Conservation (phyloP, 2,888 invertebrate genomes). For the Conus canariensis region DNA sequence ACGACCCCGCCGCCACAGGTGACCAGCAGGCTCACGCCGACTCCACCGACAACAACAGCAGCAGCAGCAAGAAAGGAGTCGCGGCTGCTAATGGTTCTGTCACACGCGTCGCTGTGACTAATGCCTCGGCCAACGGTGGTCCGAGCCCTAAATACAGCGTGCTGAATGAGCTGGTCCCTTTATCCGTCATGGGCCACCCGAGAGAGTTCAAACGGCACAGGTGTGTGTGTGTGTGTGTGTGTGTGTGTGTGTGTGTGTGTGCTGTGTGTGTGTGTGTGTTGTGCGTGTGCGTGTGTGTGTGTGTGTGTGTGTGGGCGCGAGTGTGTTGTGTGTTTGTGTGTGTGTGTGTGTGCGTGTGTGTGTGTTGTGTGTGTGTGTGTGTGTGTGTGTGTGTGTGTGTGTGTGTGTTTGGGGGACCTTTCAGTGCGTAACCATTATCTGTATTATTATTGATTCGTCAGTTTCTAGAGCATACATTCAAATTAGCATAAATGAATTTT, state of each 20-base stretch:
- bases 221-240: not conserved
- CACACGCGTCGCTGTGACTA: not conserved
- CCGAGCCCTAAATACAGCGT: too few relatives aligned
- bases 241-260: not conserved
- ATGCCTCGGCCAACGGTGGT: not conserved
- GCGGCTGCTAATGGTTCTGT: not conserved
- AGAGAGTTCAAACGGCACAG: not conserved
- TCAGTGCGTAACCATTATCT: too few relatives aligned
- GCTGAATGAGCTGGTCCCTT: not conserved
- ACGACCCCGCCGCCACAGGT: not conserved
- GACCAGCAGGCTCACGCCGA: not conserved
- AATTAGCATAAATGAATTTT: too few relatives aligned
- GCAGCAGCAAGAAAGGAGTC: not conserved
- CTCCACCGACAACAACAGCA: not conserved
- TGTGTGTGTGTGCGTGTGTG: too few relatives aligned
- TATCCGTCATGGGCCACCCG: not conserved
- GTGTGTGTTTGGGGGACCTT: too few relatives aligned
- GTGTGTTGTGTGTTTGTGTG: too few relatives aligned
- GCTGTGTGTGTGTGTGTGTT: not conserved
- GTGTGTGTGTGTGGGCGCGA: not conserved
- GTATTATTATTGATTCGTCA: too few relatives aligned
- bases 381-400: too few relatives aligned
- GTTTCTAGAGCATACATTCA: too few relatives aligned
- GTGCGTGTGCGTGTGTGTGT: not conserved
- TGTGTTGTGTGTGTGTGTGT: too few relatives aligned